Base-by-base conservation (phyloP, 2,888 invertebrate species). In the Mylabris sibirica region DNA sequence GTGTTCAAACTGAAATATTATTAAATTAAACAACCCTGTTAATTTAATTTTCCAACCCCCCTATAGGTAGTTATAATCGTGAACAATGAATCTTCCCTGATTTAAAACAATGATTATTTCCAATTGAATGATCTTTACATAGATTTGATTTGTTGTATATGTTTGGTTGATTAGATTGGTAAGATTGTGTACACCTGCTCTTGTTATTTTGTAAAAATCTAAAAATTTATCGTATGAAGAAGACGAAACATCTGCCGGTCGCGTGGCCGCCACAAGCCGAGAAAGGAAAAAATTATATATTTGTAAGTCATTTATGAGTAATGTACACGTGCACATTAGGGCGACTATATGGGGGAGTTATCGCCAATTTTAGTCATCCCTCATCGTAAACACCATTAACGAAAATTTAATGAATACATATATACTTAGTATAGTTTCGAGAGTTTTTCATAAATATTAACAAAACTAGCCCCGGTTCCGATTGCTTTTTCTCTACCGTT, bases 241-340 rank as follows among this genome's bases (percentile, higher is more conserved):
- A 4, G 44, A 53, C 68, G 24, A 65, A 72, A 71, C 75, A 76
- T 73, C 74, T 76, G 75, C 64, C 65, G 64, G 75, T 74, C 75
- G 74, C 72, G 75, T 76, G 75, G 71, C 72, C 66, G 67, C 53
- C 34, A 64, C 44, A 70, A 65, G 64, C 62, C 35, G 61, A 62
- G 38, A 67, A 59, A 62, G 49, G 6, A 17, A 59, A 34, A 59
- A 59, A 65, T 62, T 62, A 63, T 68, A 65, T 63, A 41, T 35
- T 35, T 35, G 35, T 5, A 35, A 35, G 35, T 35, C 35, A 35
- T n/a, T 38, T 63, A 63, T 63, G 62, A 24, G 17, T 57, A 62
- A 38, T 62, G n/a, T 53, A 63, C 59, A 63, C 63, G 44, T 24
- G 41, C 9, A 49, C 20, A 49, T 49, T 6, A 12, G 24, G 26